phyloP scores from a whole-genome alignment of 2,797 vertebrate genomes.

The Cottoperca gobio region DNA sequence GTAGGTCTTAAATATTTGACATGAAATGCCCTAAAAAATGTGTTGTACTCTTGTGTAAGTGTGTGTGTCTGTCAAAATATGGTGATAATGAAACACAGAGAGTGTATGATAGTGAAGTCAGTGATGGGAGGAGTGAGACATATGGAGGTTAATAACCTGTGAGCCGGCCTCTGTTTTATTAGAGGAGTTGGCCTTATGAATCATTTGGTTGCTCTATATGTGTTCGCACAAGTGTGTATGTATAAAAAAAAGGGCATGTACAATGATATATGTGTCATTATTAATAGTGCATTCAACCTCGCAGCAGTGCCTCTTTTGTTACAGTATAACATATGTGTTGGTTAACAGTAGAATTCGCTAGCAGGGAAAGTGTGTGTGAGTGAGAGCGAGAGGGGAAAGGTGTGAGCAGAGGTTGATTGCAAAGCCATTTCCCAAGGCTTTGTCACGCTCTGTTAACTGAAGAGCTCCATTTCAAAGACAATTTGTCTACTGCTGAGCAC shows the following conservation, averaged over 20 bases:
- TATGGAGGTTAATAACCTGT: conserved; percentile 56
- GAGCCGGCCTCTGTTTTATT: conserved; percentile 33
- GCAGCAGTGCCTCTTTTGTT: conserved; percentile 22
- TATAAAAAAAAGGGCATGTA: neutral
- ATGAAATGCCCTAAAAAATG: neutral
- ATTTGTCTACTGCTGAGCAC: conserved; percentile 71
- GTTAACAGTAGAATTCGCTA: conserved; percentile 45
- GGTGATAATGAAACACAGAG: conserved; percentile 22
- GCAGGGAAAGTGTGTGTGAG: conserved; percentile 28
- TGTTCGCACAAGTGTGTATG: neutral
- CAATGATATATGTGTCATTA: conserved; percentile 11
- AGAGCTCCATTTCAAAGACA: conserved; percentile 74
- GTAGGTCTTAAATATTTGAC: neutral
- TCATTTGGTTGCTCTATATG: conserved; percentile 12
- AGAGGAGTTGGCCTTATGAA: conserved; percentile 22
- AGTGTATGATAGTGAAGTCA: conserved; percentile 25
- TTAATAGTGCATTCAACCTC: conserved; percentile 35
- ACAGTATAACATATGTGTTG: conserved; percentile 45
- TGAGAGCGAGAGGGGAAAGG: conserved; percentile 38
- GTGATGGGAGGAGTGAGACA: conserved; percentile 40
- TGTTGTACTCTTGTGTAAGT: neutral
- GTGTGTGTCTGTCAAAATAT: conserved; percentile 9
- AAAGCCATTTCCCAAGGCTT: conserved; percentile 77
- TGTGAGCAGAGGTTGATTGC: conserved; percentile 76
- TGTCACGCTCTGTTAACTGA: conserved; percentile 73